Evolutionary conservation across 2,888 invertebrate species (phyloP), one percentile per base, ranked within the genome.

Genomic region (Ditula angustiorana): DNA sequence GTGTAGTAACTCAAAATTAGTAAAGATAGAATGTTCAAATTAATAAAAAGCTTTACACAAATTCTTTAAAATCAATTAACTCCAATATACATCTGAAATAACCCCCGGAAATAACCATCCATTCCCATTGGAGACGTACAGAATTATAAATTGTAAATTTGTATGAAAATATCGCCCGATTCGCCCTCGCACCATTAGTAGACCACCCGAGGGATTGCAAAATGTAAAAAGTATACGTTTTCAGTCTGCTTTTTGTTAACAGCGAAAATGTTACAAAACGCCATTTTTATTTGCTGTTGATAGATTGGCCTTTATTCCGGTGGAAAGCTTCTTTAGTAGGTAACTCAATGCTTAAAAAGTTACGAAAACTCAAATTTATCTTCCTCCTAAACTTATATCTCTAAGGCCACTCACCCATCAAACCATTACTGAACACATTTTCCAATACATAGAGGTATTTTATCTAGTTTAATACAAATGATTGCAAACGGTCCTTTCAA

Each of bases 111-210:
- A 23, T 21, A 33, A 33, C 16, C 21, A 33, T 30, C 7, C 21
- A 33, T 35, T 35, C 33, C 33, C 53, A 21, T 8, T 35, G 11
- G 53, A 23, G 11, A n/a, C 10, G 11, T 35, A 47, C 11, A n/a
- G 24, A 28, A 58, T 58, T 35, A 49, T 28, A 60, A 37, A 37
- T 60, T 49, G 26, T 35, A 16, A 49, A 47, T 41, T 26, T 56
- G 24, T 58, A 35, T 35, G 35, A 35, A 53, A 50, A 28, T 37
- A 26, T 19, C 46, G 19, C 26, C 24, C 10, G 26, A 35, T 37
- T 35, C 55, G 10, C 33, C 30, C 23, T 13, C 33, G 19, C 21
- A 5, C 61, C 47, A 55, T 47, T 55, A 55, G 33, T n/a, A 24
- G 10, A 5, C 10, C 24, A 23, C 55, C 50, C 35, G 55, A 28